Base-by-base conservation (phyloP, 1,140 invertebrate genomes). In the Drosophila burlai region DNA sequence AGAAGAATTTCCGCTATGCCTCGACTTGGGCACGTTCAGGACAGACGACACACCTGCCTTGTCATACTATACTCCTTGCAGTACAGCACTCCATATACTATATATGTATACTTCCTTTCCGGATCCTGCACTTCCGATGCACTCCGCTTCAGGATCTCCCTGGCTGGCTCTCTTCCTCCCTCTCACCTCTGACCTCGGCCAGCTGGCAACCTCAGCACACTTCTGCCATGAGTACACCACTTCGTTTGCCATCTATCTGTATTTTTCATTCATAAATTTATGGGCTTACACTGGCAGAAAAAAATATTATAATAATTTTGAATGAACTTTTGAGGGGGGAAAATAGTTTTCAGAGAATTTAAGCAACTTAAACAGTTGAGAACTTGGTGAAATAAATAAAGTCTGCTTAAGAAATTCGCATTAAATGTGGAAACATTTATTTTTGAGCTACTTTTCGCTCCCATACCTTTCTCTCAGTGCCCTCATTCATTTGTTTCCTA, bases 401-500 rank as follows among this genome's bases (percentile, higher is more conserved):
- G 26, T 24, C 24, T 24, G 24, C 24, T 24, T 3, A 24, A 24
- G 24, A 24, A 24, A 24, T 24, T 24, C 24, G 24, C 24, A 24
- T 26, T 6, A 10, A 29, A 10, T n/a, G 0, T 2, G n/a, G 10
- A 2, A 29, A 31, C 10, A 50, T 2, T 18, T 6, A 0, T 31
- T n/a, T 29, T 18, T 7, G 18, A 13, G 16, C 1, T n/a, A 9
- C 7, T 21, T 34, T 15, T 9, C 11, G 4, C 15, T 24, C 2
- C 2, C 2, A 15, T 10, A 21, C 3, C 8, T 69, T 71, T 67
- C 21, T 55, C n/a, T 40, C 40, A 54, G 67, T 71, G 18, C 16
- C 29, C 34, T 45, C 77, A 80, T 58, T 67, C 65, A 71, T 69
- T 64, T 62, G 54, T 72, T 74, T 62, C 40, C 76, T 83, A 89